Base-by-base conservation (phyloP, 2,888 invertebrate species). In the Chloromyia formosa region DNA sequence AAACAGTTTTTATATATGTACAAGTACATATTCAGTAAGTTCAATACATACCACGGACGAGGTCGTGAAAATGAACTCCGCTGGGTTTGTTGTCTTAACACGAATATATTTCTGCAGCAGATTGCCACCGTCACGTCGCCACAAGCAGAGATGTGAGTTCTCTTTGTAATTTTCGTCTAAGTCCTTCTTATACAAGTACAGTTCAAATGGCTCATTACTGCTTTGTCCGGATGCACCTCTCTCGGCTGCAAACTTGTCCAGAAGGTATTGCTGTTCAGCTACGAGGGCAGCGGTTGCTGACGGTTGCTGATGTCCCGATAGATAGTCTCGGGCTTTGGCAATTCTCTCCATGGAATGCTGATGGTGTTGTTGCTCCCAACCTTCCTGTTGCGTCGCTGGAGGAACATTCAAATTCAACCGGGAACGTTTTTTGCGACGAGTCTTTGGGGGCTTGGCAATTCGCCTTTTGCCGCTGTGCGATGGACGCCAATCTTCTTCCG, bases 401-500 rank as follows among this genome's bases (percentile, higher is more conserved):
- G 53, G 20, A 49, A 14, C 9, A 42, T 45, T 53, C 12, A 1
- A 22, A 42, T 45, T 53, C 12, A 1, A 22, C 27, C 45, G 18
- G 22, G 45, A 56, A 3, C 74, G 64, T 40, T 64, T 69, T 20
- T 69, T 69, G 3, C 58, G 56, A 16, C 73, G 62, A 22, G 22
- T 49, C 20, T 61, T 77, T 10, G 22, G 5, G 5, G 62, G 16
- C 20, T 72, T 75, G 14, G 27, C 9, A 14, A 23, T 18, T 0
- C 74, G 73, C 18, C 74, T 60, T 45, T 75, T 75, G n/a, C 73
- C 74, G 66, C 77, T 77, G 4, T 81, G 80, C n/a, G 80, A 81
- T 16, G 85, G 85, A 16, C 83, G 81, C 85, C 85, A 85, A 76
- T 85, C 85, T 77, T 85, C 85, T 76, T 84, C 85, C 16, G 85